Evolutionary conservation across 2,113 vertebrate species (phyloP), one percentile per base, ranked within the genome.

Genomic region (Anser brachyrhynchus): DNA sequence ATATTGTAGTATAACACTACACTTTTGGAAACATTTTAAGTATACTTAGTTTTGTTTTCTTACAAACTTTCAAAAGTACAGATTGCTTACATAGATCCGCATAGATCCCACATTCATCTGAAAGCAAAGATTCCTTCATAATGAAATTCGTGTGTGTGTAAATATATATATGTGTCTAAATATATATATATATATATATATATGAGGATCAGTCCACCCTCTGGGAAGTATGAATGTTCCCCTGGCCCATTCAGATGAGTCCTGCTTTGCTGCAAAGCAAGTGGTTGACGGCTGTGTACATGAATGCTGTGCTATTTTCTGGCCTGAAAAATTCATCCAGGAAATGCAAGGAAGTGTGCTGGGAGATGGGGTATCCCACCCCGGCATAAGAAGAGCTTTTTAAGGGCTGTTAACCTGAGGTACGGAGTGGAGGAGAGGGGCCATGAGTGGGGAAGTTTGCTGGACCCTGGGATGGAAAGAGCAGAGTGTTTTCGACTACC

Each of bases 361-460:
- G 41, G 65, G 29, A 33, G 29, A 22, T 33, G 41, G 20, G 65
- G 41, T 44, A 33, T 67, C 41, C 65, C 14, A 10, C 29, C 65
- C 13, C 29, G 22, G 29, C 19, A 9, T 31, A 26, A 43, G 28
- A 39, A 10, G 41, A 44, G 9, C 52, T 83, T 57, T 57, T 54
- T 58, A 58, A 80, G 22, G 62, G 25, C 44, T 12, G 0, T 14
- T 14, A 64, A 49, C 17, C 39, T 46, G 15, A 0, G 1, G 65
- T 4, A 5, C 1, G 29, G 55, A 43, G 64, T 5, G 9, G 19
- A 51, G 43, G 9, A 28, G 46, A 41, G 41, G 11, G 21, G 19
- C 69, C 2, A 0, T 2, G 1, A 25, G 26, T 22, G 28, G 9
- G 28, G 23, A 74, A 19, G 6, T 35, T 35, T 64, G 33, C 2